Evolutionary conservation across 2,888 invertebrate species (phyloP), one percentile per base, ranked within the genome.

Genomic region (Pachydiplax longipennis): DNA sequence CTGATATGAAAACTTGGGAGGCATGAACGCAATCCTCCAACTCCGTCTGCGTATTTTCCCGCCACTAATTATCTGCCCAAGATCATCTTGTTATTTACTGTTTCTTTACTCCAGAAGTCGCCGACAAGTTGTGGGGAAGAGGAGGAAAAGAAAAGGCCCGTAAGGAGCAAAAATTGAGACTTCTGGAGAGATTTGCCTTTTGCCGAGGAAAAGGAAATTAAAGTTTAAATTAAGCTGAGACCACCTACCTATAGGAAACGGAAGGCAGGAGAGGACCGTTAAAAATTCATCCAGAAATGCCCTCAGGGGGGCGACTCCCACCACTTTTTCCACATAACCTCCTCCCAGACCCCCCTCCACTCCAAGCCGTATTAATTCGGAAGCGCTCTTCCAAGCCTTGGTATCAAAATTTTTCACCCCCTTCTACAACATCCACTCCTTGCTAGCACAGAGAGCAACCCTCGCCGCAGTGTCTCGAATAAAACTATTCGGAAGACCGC

Each of bases 241-340:
- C 87, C 87, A 65, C 87, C 87, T 65, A 87, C 87, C 87, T 87
- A 87, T 87, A 87, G 65, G 87, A 87, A 87, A 87, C 87, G 87
- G 61, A 31, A 65, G 58, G 18, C 31, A 35, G 61, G 25, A 61
- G 87, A 58, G 58, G 87, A n/a, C 35, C 37, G 87, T 87, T 87
- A 87, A 87, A 87, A 87, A 87, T 87, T 87, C 87, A 87, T 65
- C 87, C 87, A 37, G 65, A 87, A 87, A 65, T 65, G 61, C 87
- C 87, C 87, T 37, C 25, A 37, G 40, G 87, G 87, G 37, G 13
- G 31, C 8, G 40, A 18, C 87, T 37, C 61, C 61, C 18, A 31
- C n/a, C 58, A 15, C 87, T 61, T 87, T 58, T 61, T 61, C 58
- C 25, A 35, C 53, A 35, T 83, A 15, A 18, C 48, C 31, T 83